Evolutionary conservation across 2,888 invertebrate species (phyloP), one percentile per base, ranked within the genome.

Genomic region (Tinea trinotella): DNA sequence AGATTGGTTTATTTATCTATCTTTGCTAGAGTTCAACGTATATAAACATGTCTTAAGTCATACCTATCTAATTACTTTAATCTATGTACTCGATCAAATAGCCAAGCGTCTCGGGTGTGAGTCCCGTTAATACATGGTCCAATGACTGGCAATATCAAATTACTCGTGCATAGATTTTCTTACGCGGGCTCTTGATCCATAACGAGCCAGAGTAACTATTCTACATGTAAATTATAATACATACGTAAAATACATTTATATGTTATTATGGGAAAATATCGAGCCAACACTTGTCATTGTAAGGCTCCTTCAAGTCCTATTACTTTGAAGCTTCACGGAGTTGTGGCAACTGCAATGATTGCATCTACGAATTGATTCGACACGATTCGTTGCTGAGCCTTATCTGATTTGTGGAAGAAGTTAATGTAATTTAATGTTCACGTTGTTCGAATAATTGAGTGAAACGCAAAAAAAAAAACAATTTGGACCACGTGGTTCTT

Each of bases 91-190:
- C 64, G 78, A 79, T 82, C 76, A 65, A 67, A 70, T 84, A 66
- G 67, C 81, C 62, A 68, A 61, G 75, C 74, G 76, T 68, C 70
- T 68, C 67, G 66, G 71, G 71, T 76, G 74, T 71, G 71, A 76
- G 75, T 76, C 70, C 80, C 78, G 83, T 79, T 80, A 77, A 64
- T 67, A 64, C 71, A 76, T 73, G 80, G 68, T 76, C 63, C 74
- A 76, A 67, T 71, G 73, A 70, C 71, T 70, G 74, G 68, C 62
- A 48, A 19, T 46, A 46, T 46, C 46, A 46, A 46, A 46, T 46
- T 46, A 46, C 46, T 46, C 17, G 46, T 46, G 46, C 19, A 46
- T 15, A 46, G 46, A 46, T 46, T 46, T 46, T 46, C 46, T 46
- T 46, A 46, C 46, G 18, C 19, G 19, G 46, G 19, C 46, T 19